A percentile compares a stretch with the other conserved stretches of the same genome.
These are phyloP conservation scores for Hoplodrina ambigua DNA, from an alignment of 2,888 invertebrate species.

Conservation along the genomic window DNA sequence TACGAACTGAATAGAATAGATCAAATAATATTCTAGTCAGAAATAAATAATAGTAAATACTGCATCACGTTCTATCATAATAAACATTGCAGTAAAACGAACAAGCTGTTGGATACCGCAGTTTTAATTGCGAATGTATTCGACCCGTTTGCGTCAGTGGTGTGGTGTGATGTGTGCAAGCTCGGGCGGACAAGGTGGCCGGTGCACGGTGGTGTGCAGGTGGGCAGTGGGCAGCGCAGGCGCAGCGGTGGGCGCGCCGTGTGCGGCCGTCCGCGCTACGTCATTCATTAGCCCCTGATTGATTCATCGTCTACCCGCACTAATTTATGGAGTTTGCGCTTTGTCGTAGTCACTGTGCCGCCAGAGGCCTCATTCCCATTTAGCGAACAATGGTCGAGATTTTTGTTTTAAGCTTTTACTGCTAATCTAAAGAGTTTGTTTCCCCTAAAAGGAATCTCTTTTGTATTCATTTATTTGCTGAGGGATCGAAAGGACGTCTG, in stretches of 20 bases:
- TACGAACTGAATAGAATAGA: background rate
- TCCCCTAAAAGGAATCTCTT: conserved; percentile 66
- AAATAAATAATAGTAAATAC: conserved; percentile 46
- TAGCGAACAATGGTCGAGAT: conserved; percentile 78
- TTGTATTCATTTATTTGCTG: conserved; percentile 72
- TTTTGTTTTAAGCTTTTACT: conserved; percentile 78
- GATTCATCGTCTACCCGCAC: conserved; percentile 85
- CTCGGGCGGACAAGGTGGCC: background rate
- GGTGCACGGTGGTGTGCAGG: conserved; percentile 37
- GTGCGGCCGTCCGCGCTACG: conserved; percentile 78
- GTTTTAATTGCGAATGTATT: conserved; percentile 36
- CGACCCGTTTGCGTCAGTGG: conserved; percentile 25
- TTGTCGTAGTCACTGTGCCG: conserved; percentile 78
- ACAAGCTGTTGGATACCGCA: conserved; percentile 28
- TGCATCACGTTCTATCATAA: conserved; percentile 31
- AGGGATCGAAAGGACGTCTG: conserved; percentile 63
- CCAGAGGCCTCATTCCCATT: conserved; percentile 71
- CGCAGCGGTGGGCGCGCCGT: conserved; percentile 71
- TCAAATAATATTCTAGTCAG: conserved; percentile 28
- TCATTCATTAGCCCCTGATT: conserved; percentile 86
- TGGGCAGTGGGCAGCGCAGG: conserved; percentile 43
- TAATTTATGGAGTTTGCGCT: conserved; percentile 85
- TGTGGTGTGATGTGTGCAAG: conserved; percentile 16
- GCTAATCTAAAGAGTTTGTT: conserved; percentile 68
- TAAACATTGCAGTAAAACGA: conserved; percentile 22